Percentiles rank a stretch among this genome's conserved stretches.
phyloP scores from a whole-genome alignment of 2,797 vertebrate genomes.

The Gallinago solitaria region DNA sequence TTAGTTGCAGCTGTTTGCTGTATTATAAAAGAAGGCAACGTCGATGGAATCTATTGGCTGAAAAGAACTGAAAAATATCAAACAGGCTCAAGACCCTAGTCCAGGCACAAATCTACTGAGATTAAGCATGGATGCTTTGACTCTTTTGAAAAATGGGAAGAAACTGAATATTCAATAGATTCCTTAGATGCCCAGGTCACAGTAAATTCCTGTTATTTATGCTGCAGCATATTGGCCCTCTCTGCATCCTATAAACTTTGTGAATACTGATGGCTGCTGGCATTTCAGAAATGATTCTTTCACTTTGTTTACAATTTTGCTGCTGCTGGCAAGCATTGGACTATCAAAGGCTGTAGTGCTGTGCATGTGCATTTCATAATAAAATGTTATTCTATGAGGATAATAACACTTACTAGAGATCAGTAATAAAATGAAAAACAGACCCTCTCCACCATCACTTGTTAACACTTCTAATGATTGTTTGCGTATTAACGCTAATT shows the following conservation, averaged over 20 bases:
- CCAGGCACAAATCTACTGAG: neutral
- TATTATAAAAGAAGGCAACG: constrained; percentile 12
- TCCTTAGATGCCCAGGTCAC: neutral
- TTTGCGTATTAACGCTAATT: constrained; percentile 50
- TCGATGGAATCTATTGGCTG: neutral
- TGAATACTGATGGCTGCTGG: neutral
- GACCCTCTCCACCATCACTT: constrained; percentile 40
- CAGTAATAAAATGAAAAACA: constrained; percentile 46
- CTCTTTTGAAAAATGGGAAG: neutral
- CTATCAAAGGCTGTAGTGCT: constrained; percentile 31
- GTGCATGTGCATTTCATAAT: constrained; percentile 36
- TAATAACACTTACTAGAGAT: constrained; percentile 46
- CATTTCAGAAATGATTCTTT: neutral
- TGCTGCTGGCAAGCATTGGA: neutral
- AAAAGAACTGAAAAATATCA: neutral
- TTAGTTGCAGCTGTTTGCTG: constrained; percentile 29
- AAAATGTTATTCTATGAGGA: constrained; percentile 39
- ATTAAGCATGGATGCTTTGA: neutral
- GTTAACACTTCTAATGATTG: constrained; percentile 56
- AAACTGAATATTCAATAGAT: neutral
- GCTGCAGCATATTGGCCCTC: neutral
- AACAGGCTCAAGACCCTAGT: neutral
- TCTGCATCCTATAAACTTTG: neutral
- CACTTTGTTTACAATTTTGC: neutral
- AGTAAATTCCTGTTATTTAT: neutral